Evolutionary conservation across 2,797 vertebrate species (phyloP).

Genomic region (Bradypodion ventrale): DNA sequence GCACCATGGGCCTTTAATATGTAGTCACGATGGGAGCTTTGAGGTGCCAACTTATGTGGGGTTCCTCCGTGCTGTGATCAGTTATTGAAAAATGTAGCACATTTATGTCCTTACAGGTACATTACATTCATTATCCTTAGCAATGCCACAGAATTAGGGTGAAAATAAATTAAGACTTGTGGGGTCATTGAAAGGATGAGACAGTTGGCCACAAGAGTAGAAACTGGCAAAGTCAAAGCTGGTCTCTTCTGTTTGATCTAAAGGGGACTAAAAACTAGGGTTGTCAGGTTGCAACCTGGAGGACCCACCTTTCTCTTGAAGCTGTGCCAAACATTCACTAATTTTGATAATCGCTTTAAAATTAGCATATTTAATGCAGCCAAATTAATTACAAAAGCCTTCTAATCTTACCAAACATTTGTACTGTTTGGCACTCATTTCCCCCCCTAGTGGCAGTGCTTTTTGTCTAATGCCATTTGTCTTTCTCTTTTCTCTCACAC

Average conservation of each 20-base stretch:
- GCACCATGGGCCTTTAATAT: slow-evolving; percentile 11
- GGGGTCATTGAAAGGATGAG: not conserved
- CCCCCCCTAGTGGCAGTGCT: no score
- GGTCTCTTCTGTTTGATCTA: not conserved
- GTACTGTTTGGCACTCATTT: not conserved
- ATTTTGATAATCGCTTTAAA: not conserved
- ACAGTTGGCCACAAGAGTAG: not conserved
- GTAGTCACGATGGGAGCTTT: not conserved
- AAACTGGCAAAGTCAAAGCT: not conserved
- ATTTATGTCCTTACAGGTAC: slow-evolving; percentile 24
- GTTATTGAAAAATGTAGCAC: slow-evolving; percentile 16
- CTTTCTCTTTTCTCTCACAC: not conserved
- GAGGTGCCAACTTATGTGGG: slow-evolving; percentile 21
- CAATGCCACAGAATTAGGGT: not conserved
- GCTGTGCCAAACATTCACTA: not conserved
- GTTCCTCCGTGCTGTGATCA: slow-evolving; percentile 24
- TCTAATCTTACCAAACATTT: not conserved
- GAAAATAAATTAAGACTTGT: not conserved
- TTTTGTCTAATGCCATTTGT: not conserved
- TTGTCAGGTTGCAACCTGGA: not conserved
- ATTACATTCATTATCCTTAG: slow-evolving; percentile 30
- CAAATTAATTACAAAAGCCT: not conserved
- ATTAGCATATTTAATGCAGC: not conserved
- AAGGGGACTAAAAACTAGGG: not conserved
- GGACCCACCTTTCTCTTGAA: not conserved